Conservation (phyloP, 2,888 invertebrate genomes). For the Nesidiocoris tenuis region DNA sequence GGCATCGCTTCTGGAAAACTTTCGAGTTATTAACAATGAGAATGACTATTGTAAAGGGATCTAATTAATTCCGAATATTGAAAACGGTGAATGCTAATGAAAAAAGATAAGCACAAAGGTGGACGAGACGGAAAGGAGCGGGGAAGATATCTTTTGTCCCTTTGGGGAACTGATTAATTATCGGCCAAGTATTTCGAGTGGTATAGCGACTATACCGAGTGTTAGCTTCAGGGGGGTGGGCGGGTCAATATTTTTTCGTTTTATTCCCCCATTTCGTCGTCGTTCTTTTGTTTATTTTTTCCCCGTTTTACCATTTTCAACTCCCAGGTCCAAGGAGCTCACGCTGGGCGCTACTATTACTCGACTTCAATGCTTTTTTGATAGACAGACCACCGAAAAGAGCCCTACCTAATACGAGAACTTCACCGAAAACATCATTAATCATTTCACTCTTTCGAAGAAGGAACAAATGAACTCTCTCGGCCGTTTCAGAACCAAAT, state of each 20-base stretch:
- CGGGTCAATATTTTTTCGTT: background rate
- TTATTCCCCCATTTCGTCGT: background rate
- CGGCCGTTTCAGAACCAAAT: slow-evolving; percentile 44
- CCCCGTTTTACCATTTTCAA: background rate
- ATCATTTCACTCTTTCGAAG: slow-evolving; percentile 21
- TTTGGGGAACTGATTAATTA: slow-evolving; percentile 24
- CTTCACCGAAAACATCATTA: slow-evolving; percentile 34
- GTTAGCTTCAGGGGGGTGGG: background rate
- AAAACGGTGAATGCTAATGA: slow-evolving; percentile 33
- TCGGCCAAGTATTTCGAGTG: background rate
- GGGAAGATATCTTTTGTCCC: slow-evolving; percentile 6
- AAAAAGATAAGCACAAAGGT: slow-evolving; percentile 3
- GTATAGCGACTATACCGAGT: background rate
- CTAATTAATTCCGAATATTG: slow-evolving; percentile 40
- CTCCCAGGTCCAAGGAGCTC: slow-evolving; percentile 10
- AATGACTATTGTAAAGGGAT: slow-evolving; percentile 30
- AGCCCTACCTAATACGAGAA: slow-evolving; percentile 3
- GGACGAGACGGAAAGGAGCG: background rate
- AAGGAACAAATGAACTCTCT: slow-evolving; percentile 45
- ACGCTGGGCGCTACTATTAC: slow-evolving; percentile 24
- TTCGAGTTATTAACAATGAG: slow-evolving; percentile 4
- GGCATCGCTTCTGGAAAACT: background rate
- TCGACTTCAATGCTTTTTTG: slow-evolving; percentile 33
- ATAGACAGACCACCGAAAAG: slow-evolving; percentile 33
- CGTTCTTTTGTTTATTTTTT: slow-evolving; percentile 1